Conservation (phyloP, 2,888 invertebrate genomes). For the Lasioglossum zephyrum region DNA sequence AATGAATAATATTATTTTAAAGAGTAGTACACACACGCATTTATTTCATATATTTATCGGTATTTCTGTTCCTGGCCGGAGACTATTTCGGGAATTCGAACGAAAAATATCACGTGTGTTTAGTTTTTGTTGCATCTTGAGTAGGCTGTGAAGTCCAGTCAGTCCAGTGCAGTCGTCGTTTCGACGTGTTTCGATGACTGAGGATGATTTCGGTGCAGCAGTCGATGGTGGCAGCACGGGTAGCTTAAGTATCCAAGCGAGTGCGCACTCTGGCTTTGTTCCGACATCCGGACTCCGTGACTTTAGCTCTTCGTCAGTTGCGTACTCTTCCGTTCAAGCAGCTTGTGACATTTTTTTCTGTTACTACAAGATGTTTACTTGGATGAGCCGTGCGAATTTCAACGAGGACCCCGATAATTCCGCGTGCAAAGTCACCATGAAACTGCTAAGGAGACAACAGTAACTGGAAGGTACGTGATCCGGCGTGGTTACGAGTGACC, state of each 20-base stretch:
- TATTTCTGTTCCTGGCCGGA: neutral
- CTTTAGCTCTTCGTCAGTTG: slow-evolving; percentile 76
- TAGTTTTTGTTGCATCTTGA: neutral
- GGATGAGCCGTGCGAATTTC: slow-evolving; percentile 84
- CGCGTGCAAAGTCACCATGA: slow-evolving; percentile 79
- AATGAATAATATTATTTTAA: slow-evolving; percentile 12
- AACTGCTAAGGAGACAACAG: slow-evolving; percentile 76
- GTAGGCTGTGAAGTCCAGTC: too few species aligned
- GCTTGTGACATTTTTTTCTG: slow-evolving; percentile 85
- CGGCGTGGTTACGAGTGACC: slow-evolving; percentile 64
- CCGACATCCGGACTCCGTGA: slow-evolving; percentile 77
- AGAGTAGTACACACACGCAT: too few species aligned
- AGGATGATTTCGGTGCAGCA: neutral
- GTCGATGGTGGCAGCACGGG: slow-evolving; percentile 40
- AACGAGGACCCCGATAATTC: slow-evolving; percentile 76
- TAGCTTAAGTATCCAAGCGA: slow-evolving; percentile 9
- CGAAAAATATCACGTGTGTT: neutral
- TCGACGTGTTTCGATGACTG: neutral
- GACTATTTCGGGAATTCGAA: neutral
- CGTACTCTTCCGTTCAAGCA: slow-evolving; percentile 81
- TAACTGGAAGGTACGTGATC: slow-evolving; percentile 78
- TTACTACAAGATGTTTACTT: slow-evolving; percentile 85
- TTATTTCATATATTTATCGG: neutral
- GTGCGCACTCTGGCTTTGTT: slow-evolving; percentile 57
- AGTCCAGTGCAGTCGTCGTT: neutral